These are phyloP conservation scores for Macrosteles quadrilineatus DNA, from an alignment of 1,140 invertebrate genomes.

Conservation along the genomic window DNA sequence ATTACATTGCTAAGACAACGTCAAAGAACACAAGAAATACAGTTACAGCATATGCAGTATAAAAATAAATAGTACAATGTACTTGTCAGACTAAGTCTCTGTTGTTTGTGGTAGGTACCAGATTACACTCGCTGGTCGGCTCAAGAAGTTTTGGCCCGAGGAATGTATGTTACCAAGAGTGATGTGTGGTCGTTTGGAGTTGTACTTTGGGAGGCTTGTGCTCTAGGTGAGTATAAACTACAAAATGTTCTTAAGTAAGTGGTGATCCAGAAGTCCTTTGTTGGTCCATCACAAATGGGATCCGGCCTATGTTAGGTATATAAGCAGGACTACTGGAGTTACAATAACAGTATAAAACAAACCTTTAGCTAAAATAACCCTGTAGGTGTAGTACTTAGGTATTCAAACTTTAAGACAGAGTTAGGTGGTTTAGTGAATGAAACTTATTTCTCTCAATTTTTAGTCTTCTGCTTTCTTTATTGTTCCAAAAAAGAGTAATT, in stretches of 20 bases:
- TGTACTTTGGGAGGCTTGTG: constrained; percentile 79
- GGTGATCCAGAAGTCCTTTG: background rate
- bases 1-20: no score
- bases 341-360: background rate
- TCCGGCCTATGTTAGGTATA: background rate
- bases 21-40: no score
- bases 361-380: background rate
- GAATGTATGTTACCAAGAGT: constrained; percentile 64
- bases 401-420: no score
- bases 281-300: background rate
- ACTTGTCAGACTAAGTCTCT: no score
- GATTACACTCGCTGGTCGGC: constrained; percentile 78
- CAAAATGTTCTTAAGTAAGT: background rate
- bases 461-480: no score
- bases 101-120: no score
- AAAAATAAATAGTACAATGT: no score
- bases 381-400: no score
- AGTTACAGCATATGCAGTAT: no score
- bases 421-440: no score
- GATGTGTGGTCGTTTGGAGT: constrained; percentile 84
- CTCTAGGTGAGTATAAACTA: constrained; percentile 58
- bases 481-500: no score
- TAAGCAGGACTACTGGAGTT: background rate
- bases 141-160: constrained; percentile 69
- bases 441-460: no score